Evolutionary conservation across 2,113 vertebrate species (phyloP).

Genomic region (Hirundichthys speculiger): DNA sequence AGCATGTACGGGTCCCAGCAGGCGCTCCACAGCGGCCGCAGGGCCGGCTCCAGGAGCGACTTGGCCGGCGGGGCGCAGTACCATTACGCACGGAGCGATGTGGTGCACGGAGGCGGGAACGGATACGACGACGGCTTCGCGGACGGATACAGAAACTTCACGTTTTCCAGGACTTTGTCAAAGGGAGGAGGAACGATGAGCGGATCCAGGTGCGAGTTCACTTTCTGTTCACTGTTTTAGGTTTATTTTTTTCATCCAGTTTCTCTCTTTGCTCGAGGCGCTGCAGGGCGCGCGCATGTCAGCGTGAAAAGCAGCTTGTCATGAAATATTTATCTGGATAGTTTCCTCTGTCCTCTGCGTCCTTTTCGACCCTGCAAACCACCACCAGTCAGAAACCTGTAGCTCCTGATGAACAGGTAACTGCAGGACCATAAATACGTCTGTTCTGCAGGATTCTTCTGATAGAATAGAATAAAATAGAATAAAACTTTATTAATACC

Average conservation of each 20-base stretch:
- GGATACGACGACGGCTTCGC: background rate
- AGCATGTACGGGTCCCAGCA: slow-evolving; percentile 68
- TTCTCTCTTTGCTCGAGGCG: background rate
- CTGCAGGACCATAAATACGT: background rate
- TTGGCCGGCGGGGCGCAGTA: slow-evolving; percentile 13
- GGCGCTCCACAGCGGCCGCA: slow-evolving; percentile 33
- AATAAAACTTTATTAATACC: too few species aligned
- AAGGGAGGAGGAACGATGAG: slow-evolving; percentile 39
- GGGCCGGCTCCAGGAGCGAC: slow-evolving; percentile 58
- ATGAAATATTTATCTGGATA: slow-evolving; percentile 45
- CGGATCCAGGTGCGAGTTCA: slow-evolving; percentile 3
- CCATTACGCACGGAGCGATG: slow-evolving; percentile 64
- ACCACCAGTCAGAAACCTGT: too few species aligned
- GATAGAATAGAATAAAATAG: too few species aligned
- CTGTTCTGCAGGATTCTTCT: too few species aligned
- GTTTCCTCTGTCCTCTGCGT: background rate
- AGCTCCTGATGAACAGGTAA: background rate
- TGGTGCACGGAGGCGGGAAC: slow-evolving; percentile 59
- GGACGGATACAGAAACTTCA: slow-evolving; percentile 58
- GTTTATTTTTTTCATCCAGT: background rate
- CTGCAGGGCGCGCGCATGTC: background rate
- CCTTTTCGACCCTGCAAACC: slow-evolving; percentile 3
- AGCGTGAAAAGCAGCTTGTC: background rate
- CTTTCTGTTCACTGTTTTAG: background rate
- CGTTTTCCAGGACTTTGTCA: slow-evolving; percentile 24